Percentiles rank a stretch among this genome's conserved stretches.
Conservation (phyloP, 2,113 vertebrate species). For the Tiliqua scincoides region DNA sequence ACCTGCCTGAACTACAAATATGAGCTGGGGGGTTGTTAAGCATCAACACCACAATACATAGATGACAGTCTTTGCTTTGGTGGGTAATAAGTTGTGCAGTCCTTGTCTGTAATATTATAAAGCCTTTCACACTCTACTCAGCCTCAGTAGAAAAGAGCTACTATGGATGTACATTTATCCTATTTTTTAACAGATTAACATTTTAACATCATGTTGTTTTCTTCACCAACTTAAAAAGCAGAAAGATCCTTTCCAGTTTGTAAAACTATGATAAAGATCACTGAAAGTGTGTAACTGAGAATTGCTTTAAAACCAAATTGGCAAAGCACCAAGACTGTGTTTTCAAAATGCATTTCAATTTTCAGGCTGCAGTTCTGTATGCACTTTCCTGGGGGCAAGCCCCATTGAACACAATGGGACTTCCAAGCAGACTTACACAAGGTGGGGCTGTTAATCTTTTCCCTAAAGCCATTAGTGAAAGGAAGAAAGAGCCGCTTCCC, state of each 20-base stretch:
- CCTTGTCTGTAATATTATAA: not conserved
- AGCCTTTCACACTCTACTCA: not conserved
- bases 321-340: not conserved
- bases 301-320: not conserved
- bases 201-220: not conserved
- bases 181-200: not conserved
- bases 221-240: not conserved
- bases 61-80: not conserved
- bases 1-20: not conserved
- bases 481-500: constrained; percentile 1
- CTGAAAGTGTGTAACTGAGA: not conserved
- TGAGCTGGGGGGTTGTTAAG: not conserved
- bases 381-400: too few relatives aligned
- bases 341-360: not conserved
- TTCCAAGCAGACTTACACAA: too few relatives aligned
- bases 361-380: not conserved
- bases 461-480: constrained; percentile 3
- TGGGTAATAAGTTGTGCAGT: not conserved
- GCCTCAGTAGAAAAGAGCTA: not conserved
- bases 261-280: constrained; percentile 1
- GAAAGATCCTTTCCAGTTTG: not conserved
- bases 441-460: not conserved
- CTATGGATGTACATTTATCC: not conserved
- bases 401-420: too few relatives aligned
- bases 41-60: not conserved